These are phyloP conservation scores for Cherax destructor DNA, from an alignment of 1,140 invertebrate species.

Conservation along the genomic window DNA sequence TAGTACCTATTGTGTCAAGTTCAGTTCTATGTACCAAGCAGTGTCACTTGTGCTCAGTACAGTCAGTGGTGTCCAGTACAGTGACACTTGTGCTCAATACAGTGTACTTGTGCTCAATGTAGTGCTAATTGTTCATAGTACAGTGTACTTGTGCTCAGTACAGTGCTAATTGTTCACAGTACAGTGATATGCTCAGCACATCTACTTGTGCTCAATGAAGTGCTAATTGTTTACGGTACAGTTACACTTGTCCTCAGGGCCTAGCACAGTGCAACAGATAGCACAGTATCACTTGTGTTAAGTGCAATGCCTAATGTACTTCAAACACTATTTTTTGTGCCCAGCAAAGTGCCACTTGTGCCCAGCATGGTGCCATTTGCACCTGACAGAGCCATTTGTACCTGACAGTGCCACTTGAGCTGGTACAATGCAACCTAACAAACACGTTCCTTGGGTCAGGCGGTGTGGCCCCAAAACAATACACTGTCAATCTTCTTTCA, in stretches of 20 bases:
- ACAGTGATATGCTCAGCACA: neutral
- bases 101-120: neutral
- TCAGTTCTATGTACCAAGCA: no score
- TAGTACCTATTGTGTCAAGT: no score
- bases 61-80: neutral
- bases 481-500: slow-evolving; percentile 1
- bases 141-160: neutral
- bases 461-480: slow-evolving; percentile 44
- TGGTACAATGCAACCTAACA: slow-evolving; percentile 25
- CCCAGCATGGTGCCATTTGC: neutral
- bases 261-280: neutral
- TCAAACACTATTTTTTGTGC: neutral
- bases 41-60: no score
- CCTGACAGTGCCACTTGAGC: slow-evolving; percentile 40
- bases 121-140: neutral
- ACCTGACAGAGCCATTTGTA: slow-evolving; percentile 16
- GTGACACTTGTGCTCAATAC: slow-evolving; percentile 8
- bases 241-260: neutral
- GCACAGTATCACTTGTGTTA: slow-evolving; percentile 7
- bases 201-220: neutral
- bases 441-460: slow-evolving; percentile 40
- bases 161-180: neutral
- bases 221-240: neutral
- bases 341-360: slow-evolving; percentile 23
- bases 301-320: neutral